These are phyloP conservation scores for Rafetus swinhoei DNA, from an alignment of 2,113 vertebrate genomes.

Conservation along the genomic window DNA sequence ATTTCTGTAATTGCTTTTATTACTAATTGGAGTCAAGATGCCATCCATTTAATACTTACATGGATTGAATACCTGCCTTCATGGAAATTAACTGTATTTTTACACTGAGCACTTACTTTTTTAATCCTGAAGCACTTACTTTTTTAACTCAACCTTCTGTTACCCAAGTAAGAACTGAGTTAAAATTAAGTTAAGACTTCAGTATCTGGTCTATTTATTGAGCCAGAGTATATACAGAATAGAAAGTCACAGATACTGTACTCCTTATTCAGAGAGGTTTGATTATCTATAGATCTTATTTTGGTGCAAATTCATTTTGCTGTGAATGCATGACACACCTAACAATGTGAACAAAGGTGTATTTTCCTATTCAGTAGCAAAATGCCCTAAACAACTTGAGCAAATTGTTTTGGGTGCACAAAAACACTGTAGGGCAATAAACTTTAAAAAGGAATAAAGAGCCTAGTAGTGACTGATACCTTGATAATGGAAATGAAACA, in stretches of 20 bases:
- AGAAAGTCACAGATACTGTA: not conserved
- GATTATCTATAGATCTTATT: not conserved
- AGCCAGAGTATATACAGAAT: not conserved
- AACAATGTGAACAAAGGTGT: not conserved
- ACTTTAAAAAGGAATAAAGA: conserved; percentile 41
- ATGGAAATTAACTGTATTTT: not conserved
- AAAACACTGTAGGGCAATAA: conserved; percentile 30
- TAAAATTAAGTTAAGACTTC: not conserved
- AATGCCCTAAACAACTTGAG: not conserved
- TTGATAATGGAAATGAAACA: too few relatives aligned
- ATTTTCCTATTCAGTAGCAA: not conserved
- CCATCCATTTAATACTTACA: not conserved
- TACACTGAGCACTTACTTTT: not conserved
- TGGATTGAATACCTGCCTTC: not conserved
- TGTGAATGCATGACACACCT: not conserved
- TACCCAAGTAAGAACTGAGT: not conserved
- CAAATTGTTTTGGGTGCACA: not conserved
- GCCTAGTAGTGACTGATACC: not conserved
- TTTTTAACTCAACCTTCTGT: not conserved
- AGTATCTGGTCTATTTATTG: not conserved
- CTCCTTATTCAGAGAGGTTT: not conserved
- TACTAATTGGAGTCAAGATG: not conserved
- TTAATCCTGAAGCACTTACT: not conserved
- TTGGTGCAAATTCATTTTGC: not conserved
- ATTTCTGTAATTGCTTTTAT: not conserved